A percentile compares a stretch with the other conserved stretches of the same genome.
Evolutionary conservation across 2,888 invertebrate species (phyloP).

Genomic region (Tinea semifulvella): DNA sequence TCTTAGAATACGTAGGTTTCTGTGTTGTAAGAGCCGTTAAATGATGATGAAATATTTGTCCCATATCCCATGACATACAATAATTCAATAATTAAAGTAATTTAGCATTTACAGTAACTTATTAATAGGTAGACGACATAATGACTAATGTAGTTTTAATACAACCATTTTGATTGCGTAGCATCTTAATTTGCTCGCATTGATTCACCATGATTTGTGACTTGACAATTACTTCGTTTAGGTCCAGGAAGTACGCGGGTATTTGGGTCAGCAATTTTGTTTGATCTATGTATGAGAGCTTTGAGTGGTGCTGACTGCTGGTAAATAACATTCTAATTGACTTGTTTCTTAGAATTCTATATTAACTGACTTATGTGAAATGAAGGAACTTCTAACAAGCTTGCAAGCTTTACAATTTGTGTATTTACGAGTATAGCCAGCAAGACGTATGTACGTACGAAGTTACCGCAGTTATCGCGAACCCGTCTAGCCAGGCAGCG

Average conservation of each 20-base stretch:
- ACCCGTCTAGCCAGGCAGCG: too few species aligned
- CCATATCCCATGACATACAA: too few species aligned
- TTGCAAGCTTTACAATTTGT: too few species aligned
- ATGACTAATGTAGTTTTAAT: constrained; percentile 8
- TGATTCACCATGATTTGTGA: constrained; percentile 9
- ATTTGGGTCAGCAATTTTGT: neutral
- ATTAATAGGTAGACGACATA: neutral
- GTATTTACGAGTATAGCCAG: too few species aligned
- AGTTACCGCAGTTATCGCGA: too few species aligned
- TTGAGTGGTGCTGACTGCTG: too few species aligned
- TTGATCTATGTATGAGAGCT: neutral
- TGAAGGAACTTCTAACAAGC: too few species aligned
- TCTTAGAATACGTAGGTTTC: too few species aligned
- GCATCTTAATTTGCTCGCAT: neutral
- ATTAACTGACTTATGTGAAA: constrained; percentile 1
- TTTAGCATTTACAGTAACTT: neutral
- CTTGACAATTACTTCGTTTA: constrained; percentile 5
- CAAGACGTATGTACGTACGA: too few species aligned
- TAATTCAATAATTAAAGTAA: too few species aligned
- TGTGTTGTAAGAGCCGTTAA: too few species aligned
- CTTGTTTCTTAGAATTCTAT: neutral
- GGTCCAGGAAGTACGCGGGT: neutral
- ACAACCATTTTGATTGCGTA: neutral
- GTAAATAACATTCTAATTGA: neutral
- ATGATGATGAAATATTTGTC: too few species aligned